These are phyloP conservation scores for Channa striata DNA, from an alignment of 2,797 vertebrate genomes.

Conservation along the genomic window DNA sequence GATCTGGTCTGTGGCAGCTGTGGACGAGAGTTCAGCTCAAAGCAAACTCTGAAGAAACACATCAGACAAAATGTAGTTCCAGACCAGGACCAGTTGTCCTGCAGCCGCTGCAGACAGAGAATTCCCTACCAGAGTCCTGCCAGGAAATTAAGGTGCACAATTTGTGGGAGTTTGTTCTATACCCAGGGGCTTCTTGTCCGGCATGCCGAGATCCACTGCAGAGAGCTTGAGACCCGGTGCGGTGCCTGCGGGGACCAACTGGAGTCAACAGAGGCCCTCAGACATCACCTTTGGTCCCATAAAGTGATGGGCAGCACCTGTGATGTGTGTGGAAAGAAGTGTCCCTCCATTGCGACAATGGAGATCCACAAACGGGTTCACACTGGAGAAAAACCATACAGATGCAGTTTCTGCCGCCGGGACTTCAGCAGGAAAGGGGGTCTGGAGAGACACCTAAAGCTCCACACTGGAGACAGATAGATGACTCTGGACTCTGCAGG, in stretches of 20 bases:
- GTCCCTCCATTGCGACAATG: constrained; percentile 44
- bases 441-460: constrained; percentile 31
- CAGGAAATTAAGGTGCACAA: constrained; percentile 20
- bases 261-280: constrained; percentile 8
- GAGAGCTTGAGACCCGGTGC: constrained; percentile 3
- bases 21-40: constrained; percentile 26
- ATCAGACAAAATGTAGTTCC: neutral
- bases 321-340: constrained; percentile 40
- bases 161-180: constrained; percentile 17
- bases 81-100: constrained; percentile 21
- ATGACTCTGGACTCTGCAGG: constrained; percentile 24
- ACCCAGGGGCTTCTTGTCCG: constrained; percentile 22
- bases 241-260: constrained; percentile 14
- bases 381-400: constrained; percentile 32
- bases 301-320: constrained; percentile 27
- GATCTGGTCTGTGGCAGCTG: constrained; percentile 9
- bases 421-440: constrained; percentile 43
- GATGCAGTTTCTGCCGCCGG: constrained; percentile 12
- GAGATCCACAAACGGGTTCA: constrained; percentile 43
- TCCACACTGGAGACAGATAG: constrained; percentile 10
- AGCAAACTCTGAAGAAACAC: constrained; percentile 18
- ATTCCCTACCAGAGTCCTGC: constrained; percentile 4
- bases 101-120: constrained; percentile 2
- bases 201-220: constrained; percentile 29
- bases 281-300: constrained; percentile 27